Base-by-base conservation (phyloP, 2,113 vertebrate genomes). In the Nymphicus hollandicus region DNA sequence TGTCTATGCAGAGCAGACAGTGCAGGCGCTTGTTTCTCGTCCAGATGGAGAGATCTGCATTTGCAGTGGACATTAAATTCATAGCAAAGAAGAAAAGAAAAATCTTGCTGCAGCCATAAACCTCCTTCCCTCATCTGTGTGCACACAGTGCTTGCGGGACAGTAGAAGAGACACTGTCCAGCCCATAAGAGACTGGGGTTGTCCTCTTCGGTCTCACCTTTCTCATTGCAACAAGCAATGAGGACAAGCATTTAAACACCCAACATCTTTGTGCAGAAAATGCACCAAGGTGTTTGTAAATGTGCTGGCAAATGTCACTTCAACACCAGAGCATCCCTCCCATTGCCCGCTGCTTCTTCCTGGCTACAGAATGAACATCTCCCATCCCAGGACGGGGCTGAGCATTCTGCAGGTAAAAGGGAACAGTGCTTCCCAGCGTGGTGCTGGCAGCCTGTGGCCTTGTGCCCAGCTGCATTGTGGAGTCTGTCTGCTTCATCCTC, bases 41-140 rank as follows among this genome's bases (percentile, higher is more conserved):
- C 64, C 82, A 77, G 50, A 53, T 52, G 71, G 76, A 80, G 82
- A 86, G 88, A 91, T 83, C 71, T 93, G 86, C 86, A 71, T 88
- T 88, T 74, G 69, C 94, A 79, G 83, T 55, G 89, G 64, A 60
- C 77, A 82, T 74, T 60, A 92, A 92, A 85, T 55, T 43, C 7
- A 1, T 35, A 55, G 77, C 60, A 35, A 91, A 23, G 52, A 31
- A 84, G 86, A 90, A 69, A 77, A 55, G n/a, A 50, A 68, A 71
- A 35, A 6, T 4, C 1, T 1, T 47, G 35, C 83, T 91, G 83
- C 92, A 93, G 77, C 47, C 73, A 68, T 68, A 79, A 91, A 83
- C 25, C 22, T 74, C 64, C 91, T 31, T 84, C 47, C 39, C 49
- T 74, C 35, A 68, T 37, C 17, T 7, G 33, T 17, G 43, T 46